Base-by-base conservation (phyloP, 1,140 invertebrate species). In the Cydia fagiglandana region DNA sequence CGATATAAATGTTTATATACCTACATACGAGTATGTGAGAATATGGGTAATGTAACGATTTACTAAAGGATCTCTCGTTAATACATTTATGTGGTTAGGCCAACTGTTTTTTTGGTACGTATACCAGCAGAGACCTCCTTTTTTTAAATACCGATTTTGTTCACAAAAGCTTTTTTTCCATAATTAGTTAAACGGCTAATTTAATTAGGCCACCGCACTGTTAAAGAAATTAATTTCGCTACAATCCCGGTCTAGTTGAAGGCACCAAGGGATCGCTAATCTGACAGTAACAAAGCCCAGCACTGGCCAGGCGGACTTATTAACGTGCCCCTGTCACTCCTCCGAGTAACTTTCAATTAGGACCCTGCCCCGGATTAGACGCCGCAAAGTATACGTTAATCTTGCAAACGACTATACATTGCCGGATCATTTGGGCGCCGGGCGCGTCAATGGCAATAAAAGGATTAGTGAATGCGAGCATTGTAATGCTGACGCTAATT, bases 321-420 rank as follows among this genome's bases (percentile, higher is more conserved):
- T 89, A 90, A 86, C 84, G 84, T 83, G 82, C 85, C 87, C 82
- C 83, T 85, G 86, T 87, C 87, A 90, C 83, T 88, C 82, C 75
- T 66, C 79, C 85, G 81, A 84, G 85, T 88, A 89, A 88, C 86
- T 85, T 88, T 87, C 88, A 89, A 90, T 89, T 88, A 89, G 84
- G 77, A 82, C 77, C 79, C 80, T 80, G 77, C 81, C 74, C 76
- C 24, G 77, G 77, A 83, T 82, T 76, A 76, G 68, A 75, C 6
- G 79, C 75, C 76, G 75, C 78, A 80, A 76, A 78, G 50, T 61
- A 64, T 75, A 47, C 74, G 34, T 53, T 75, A 34, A 64, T 64
- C 74, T 75, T 20, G 64, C 45, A 61, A 66, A 34, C 41, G 38
- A 75, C 41, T 13, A 61, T 41, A 75, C 56, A 64, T 74, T 76